Percentiles rank a stretch among this genome's conserved stretches.
phyloP scores from a whole-genome alignment of 2,113 vertebrate species.

The Brienomyrus brachyistius region DNA sequence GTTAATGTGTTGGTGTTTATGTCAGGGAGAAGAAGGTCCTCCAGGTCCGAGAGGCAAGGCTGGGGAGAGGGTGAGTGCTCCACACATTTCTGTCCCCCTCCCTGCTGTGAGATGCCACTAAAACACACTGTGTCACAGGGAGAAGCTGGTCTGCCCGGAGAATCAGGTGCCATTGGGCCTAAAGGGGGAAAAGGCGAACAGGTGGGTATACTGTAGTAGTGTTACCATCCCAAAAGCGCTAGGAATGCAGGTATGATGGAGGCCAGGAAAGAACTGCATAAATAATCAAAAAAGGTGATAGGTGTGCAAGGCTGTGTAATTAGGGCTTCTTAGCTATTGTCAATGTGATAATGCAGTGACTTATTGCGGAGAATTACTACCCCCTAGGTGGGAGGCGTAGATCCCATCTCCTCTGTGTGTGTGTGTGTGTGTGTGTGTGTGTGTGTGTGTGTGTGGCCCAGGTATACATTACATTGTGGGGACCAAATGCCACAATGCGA shows the following conservation, averaged over 20 bases:
- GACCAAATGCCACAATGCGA: background rate
- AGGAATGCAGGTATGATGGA: background rate
- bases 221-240: background rate
- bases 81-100: no score
- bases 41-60: slow-evolving; percentile 61
- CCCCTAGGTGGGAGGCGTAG: background rate
- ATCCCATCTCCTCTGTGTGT: background rate
- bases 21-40: slow-evolving; percentile 60
- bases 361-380: background rate
- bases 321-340: background rate
- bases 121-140: slow-evolving; percentile 44
- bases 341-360: background rate
- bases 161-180: slow-evolving; percentile 46
- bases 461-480: background rate
- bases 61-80: slow-evolving; percentile 57
- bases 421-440: background rate
- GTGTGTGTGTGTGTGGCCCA: background rate
- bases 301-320: background rate
- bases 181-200: slow-evolving; percentile 57
- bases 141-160: slow-evolving; percentile 52
- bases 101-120: background rate
- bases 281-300: background rate
- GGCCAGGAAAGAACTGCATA: background rate
- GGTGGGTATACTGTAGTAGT: slow-evolving; percentile 37
- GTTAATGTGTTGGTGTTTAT: background rate